Base-by-base conservation (phyloP, 2,888 invertebrate genomes). In the Erebia aethiops region DNA sequence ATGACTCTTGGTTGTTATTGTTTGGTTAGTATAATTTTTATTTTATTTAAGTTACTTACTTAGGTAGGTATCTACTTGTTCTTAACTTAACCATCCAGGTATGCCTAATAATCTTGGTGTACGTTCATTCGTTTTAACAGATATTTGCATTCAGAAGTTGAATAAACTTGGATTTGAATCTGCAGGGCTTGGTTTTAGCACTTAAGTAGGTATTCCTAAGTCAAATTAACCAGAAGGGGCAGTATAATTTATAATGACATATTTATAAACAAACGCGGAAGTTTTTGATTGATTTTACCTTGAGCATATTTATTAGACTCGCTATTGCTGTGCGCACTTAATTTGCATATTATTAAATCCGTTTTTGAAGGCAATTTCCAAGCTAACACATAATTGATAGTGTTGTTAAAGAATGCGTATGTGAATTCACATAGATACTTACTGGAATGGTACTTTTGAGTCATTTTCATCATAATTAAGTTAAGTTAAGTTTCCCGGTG, bases 321-420 rank as follows among this genome's bases (percentile, higher is more conserved):
- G 66, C 64, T 57, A 64, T 64, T 64, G 54, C 52, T 54, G 26
- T 35, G 56, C 41, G 66, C 43, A 18, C 41, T 43, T 57, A 57
- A 43, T 66, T 66, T 66, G 54, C 66, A 57, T 66, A 57, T 66
- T 66, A 66, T 66, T 57, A 66, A 57, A 57, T 66, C 66, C 66
- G 56, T 46, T 66, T 66, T 66, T 66, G 66, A 66, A 66, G 66
- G 66, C 66, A 46, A 56, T 66, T 66, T 57, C 56, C 66, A 56
- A 56, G 56, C 56, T 46, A 46, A 13, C 46, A 21, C 26, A n/a
- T 63, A 63, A 63, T 51, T 26, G 63, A 63, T 63, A 26, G 57
- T 14, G 18, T 61, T 54, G 52, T 35, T 11, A 14, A 13, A 52
- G 26, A 35, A 63, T 51, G 14, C 26, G 26, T 63, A 51, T 26